Evolutionary conservation across 2,888 invertebrate genomes (phyloP), one percentile per base, ranked within the genome.

Genomic region (Oscheius sp.): DNA sequence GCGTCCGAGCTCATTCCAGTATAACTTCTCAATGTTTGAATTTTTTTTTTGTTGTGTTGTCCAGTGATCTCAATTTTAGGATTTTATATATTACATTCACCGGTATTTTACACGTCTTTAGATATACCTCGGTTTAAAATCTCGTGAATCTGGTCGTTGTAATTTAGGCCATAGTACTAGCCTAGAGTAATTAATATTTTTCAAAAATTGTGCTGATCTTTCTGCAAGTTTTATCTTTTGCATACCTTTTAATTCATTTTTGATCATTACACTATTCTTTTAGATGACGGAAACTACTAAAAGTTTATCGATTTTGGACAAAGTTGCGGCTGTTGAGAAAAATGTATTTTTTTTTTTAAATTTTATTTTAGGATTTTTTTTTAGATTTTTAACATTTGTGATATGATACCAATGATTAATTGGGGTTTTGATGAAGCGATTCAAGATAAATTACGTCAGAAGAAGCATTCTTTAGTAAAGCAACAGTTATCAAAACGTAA

Each of bases 351-450:
- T 38, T 51, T 17, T 30, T 30, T n/a, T 38, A 8, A n/a, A 24
- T 54, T 22, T 22, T 32, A 28, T 20, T 62, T 22, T 36, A 50
- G 17, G 14, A 51, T 26, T 17, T 20, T 33, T n/a, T 22, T 59
- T 45, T 72, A 26, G 54, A 73, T 73, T 14, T 44, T 59, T n/a
- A 68, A 72, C 57, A 56, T 64, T 54, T 74, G 76, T 56, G 73
- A 80, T 38, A 32, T 78, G 33, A 74, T 81, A 33, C 80, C 80
- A 2, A 63, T 75, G 2, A 51, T 49, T 6, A 65, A 63, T 45
- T 82, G 81, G 81, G 81, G 80, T 20, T 80, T 82, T 47, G 80
- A 79, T 49, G 76, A 80, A 17, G 71, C 70, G 24, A 75, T 77
- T 5, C 71, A 71, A 28, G 79, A 80, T 12, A 66, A 64, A 12